Evolutionary conservation across 2,797 vertebrate genomes (phyloP).

Genomic region (Lagorchestes hirsutus): DNA sequence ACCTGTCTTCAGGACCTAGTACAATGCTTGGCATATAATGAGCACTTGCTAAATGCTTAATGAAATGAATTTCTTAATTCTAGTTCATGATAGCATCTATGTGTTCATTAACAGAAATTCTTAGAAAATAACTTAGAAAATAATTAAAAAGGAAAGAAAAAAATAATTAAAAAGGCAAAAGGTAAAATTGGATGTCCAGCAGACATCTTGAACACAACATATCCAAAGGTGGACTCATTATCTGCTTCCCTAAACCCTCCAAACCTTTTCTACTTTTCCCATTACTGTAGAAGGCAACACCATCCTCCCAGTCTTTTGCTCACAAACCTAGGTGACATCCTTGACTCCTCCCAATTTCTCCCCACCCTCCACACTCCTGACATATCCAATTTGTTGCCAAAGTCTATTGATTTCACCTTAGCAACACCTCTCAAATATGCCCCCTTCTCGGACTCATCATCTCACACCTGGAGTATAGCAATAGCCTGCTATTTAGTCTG

Average conservation of each 20-base stretch:
- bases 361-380: neutral
- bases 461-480: neutral
- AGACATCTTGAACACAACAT: neutral
- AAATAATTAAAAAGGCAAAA: neutral
- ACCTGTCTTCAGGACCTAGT: neutral
- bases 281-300: neutral
- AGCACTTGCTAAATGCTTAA: neutral
- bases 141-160: neutral
- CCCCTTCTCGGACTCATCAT: neutral
- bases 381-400: neutral
- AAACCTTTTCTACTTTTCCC: neutral
- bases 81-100: constrained; percentile 14
- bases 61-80: neutral
- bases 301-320: neutral
- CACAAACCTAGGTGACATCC: neutral
- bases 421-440: neutral
- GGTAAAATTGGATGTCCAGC: neutral
- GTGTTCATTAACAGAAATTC: constrained; percentile 14
- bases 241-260: neutral
- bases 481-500: neutral
- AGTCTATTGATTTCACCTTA: neutral
- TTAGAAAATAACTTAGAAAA: neutral
- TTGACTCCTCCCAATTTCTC: neutral
- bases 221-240: neutral
- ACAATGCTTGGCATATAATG: neutral